Evolutionary conservation across 92 coral and sea anemone genomes (phyloP), one percentile per base, ranked within the genome.

Genomic region (Epizoanthus stellaris): DNA sequence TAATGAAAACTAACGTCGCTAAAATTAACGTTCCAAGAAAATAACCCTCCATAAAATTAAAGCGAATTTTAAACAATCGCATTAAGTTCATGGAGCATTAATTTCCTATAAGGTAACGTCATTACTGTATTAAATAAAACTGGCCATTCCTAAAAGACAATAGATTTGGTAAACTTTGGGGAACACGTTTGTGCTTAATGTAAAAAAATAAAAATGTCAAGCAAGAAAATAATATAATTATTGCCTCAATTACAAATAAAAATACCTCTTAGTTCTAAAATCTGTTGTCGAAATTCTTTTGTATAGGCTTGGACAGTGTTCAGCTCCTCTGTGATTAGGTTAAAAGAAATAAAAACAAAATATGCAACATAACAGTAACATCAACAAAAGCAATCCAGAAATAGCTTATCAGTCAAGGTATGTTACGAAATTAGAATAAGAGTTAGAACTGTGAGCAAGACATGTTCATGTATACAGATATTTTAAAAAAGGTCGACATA

Each of bases 251-350:
- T 45, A n/a, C 54, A 49, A 49, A 49, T 49, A 49, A 49, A 49
- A 3, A 72, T 92, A 96, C 99, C 99, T 94, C 98, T 93, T 75
- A 96, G 91, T 53, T 93, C 95, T 89, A 96, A 89, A 85, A 96
- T 94, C 89, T 96, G 97, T 76, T 91, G 98, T 89, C 93, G 95
- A 92, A 96, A 95, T 84, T 96, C 99, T 82, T 95, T 91, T 13
- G 99, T 92, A 64, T 93, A 94, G 70, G 89, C 81, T 86, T 94
- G 98, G 40, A 98, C 97, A 84, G 82, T 94, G 88, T 92, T 92
- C 88, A 94, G 90, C 89, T 94, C 98, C 76, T 90, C 98, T 94
- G 95, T 76, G 84, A 94, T 89, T 47, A 85, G 88, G 87, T 75
- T 64, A 84, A 92, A 75, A 49, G 13, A 52, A 54, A 75, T 23